A percentile compares a stretch with the other conserved stretches of the same genome.
These are phyloP conservation scores for Anagrus nilaparvatae DNA, from an alignment of 1,140 invertebrate species.

Conservation along the genomic window DNA sequence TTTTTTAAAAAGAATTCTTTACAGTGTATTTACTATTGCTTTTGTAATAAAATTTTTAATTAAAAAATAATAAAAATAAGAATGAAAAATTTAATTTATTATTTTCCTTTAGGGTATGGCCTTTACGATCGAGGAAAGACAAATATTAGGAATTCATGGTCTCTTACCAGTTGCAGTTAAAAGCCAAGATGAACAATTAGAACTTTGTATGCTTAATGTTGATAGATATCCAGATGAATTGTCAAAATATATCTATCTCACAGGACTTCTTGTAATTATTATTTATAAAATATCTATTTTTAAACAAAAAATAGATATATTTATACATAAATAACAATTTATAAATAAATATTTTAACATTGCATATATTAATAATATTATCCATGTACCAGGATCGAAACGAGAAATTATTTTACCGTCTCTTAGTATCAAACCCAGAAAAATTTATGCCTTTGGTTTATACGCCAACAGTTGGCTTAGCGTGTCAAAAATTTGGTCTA, in stretches of 20 bases:
- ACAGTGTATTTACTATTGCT: slow-evolving; percentile 1
- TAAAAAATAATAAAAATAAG: too few relatives aligned
- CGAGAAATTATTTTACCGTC: slow-evolving; percentile 86
- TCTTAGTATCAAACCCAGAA: slow-evolving; percentile 79
- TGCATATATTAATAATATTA: background rate
- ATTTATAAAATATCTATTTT: background rate
- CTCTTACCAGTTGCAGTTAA: slow-evolving; percentile 69
- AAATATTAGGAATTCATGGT: slow-evolving; percentile 74
- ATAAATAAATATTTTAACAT: background rate
- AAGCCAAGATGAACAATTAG: slow-evolving; percentile 73
- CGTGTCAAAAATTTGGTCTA: slow-evolving; percentile 93
- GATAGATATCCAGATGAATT: slow-evolving; percentile 61
- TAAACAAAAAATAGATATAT: too few relatives aligned
- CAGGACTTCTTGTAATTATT: slow-evolving; percentile 54
- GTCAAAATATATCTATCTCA: slow-evolving; percentile 74
- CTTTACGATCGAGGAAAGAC: slow-evolving; percentile 73
- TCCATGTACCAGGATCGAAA: slow-evolving; percentile 81
- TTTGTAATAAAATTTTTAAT: too few relatives aligned
- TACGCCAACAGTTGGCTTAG: slow-evolving; percentile 85
- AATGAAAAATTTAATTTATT: slow-evolving; percentile 9
- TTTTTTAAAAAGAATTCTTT: too few relatives aligned
- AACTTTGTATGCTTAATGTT: slow-evolving; percentile 59
- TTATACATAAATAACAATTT: slow-evolving; percentile 3
- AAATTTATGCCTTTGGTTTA: slow-evolving; percentile 87
- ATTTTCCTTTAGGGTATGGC: slow-evolving; percentile 64